phyloP scores from a whole-genome alignment of 2,888 invertebrate genomes.

The Stramonita haemastoma region DNA sequence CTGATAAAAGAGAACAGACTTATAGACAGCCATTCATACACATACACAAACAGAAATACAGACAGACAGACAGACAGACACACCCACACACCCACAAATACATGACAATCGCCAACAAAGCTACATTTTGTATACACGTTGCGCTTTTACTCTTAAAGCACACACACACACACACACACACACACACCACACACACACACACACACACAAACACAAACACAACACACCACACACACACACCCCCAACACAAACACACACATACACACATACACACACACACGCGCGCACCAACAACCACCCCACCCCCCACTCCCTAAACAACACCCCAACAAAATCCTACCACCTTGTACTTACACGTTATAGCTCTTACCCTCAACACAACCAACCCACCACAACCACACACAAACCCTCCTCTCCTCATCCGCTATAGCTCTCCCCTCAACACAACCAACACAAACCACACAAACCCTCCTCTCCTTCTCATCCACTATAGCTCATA shows the following conservation, averaged over 20 bases:
- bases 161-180: slow-evolving; percentile 17
- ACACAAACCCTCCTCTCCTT: too few relatives aligned
- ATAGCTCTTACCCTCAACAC: neutral
- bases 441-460: neutral
- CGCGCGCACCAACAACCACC: neutral
- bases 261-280: neutral
- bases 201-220: too few relatives aligned
- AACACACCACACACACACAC: too few relatives aligned
- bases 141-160: too few relatives aligned
- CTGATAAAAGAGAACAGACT: neutral
- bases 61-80: neutral
- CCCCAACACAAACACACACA: neutral
- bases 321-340: too few relatives aligned
- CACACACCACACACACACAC: too few relatives aligned
- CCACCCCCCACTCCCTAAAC: too few relatives aligned
- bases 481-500: neutral
- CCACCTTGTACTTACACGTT: too few relatives aligned
- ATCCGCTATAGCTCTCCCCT: neutral
- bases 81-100: slow-evolving; percentile 1
- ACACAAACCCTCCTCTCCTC: too few relatives aligned
- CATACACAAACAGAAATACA: neutral
- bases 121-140: too few relatives aligned
- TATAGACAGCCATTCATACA: neutral
- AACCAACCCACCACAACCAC: neutral
- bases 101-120: too few relatives aligned